These are phyloP conservation scores for Tromatobia lineatoria DNA, from an alignment of 2,888 invertebrate species.

Conservation along the genomic window DNA sequence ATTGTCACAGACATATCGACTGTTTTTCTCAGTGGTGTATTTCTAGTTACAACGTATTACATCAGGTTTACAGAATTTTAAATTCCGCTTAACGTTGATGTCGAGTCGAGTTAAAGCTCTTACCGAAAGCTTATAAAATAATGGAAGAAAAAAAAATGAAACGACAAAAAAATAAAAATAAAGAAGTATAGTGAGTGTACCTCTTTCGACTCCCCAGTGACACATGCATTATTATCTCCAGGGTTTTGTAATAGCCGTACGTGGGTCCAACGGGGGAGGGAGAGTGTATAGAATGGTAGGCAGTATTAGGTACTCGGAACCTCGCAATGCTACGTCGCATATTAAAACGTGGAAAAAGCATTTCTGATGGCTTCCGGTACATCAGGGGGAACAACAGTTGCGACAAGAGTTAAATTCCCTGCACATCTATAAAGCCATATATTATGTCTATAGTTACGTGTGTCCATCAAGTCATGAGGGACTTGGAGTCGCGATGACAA, in stretches of 20 bases:
- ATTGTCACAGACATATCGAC: too few species aligned
- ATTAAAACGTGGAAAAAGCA: conserved; percentile 71
- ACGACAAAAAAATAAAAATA: neutral
- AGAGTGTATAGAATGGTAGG: conserved; percentile 26
- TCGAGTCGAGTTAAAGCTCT: conserved; percentile 9
- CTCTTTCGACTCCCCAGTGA: conserved; percentile 51
- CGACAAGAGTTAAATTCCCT: conserved; percentile 58
- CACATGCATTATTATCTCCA: conserved; percentile 63
- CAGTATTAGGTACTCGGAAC: conserved; percentile 15
- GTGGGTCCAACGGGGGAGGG: neutral
- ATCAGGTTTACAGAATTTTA: neutral
- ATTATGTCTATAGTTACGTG: neutral
- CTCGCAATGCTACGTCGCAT: conserved; percentile 56
- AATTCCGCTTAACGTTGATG: neutral
- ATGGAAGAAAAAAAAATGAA: conserved; percentile 1
- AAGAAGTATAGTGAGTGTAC: conserved; percentile 16
- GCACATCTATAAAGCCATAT: conserved; percentile 32
- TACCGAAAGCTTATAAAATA: neutral
- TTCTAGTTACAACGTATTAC: too few species aligned
- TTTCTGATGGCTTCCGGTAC: conserved; percentile 69
- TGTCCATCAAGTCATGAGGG: conserved; percentile 58
- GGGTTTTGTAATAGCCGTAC: conserved; percentile 61
- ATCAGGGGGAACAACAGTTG: conserved; percentile 66
- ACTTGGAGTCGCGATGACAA: neutral
- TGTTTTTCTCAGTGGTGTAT: too few species aligned